These are phyloP conservation scores for Sebastes minor DNA, from an alignment of 2,797 vertebrate genomes.

Conservation along the genomic window DNA sequence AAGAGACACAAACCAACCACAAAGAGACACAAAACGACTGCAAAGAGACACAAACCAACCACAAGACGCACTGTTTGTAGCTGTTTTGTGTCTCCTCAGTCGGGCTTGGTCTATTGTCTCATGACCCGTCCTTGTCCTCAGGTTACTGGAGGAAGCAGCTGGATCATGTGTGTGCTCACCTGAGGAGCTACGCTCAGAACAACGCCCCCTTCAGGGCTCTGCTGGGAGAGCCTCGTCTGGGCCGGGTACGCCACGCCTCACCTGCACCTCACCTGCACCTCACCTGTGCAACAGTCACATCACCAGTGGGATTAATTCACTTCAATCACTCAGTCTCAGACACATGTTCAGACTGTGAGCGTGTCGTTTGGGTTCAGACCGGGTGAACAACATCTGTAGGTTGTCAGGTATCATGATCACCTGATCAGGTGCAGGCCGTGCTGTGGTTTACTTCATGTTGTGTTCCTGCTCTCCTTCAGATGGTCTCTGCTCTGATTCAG, in stretches of 20 bases:
- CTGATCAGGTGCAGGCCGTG: neutral
- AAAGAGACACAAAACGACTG: too few species aligned
- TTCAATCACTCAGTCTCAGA: neutral
- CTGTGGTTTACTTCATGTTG: neutral
- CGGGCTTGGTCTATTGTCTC: neutral
- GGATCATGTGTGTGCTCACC: slow-evolving; percentile 92
- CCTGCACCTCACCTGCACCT: neutral
- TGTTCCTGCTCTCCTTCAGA: slow-evolving; percentile 71
- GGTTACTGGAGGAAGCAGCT: slow-evolving; percentile 96
- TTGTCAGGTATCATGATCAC: neutral
- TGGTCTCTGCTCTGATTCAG: slow-evolving; percentile 88
- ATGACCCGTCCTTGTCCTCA: slow-evolving; percentile 44
- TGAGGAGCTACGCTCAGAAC: slow-evolving; percentile 93
- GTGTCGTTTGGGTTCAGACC: neutral
- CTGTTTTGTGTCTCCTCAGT: too few species aligned
- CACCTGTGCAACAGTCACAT: neutral
- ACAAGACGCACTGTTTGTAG: too few species aligned
- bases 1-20: too few species aligned
- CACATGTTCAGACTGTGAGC: neutral
- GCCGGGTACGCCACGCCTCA: slow-evolving; percentile 81
- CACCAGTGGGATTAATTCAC: neutral
- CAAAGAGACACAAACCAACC: too few species aligned
- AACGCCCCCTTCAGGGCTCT: slow-evolving; percentile 88
- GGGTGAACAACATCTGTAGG: neutral
- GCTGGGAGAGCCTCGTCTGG: slow-evolving; percentile 92